Conservation (phyloP, 2,797 vertebrate genomes). For the Typhlichthys eigenmanni region DNA sequence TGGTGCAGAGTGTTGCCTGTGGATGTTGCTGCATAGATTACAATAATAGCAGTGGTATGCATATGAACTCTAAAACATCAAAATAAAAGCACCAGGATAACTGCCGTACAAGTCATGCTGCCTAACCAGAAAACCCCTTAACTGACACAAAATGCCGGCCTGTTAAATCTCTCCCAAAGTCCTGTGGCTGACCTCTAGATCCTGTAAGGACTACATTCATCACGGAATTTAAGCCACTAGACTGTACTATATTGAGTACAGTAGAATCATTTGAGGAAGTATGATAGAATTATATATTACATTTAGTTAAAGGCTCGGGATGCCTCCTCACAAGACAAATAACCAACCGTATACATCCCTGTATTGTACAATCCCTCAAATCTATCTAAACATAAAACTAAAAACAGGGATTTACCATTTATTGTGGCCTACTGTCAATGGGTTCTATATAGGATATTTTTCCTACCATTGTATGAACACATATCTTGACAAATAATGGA, state of each 20-base stretch:
- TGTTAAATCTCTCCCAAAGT: constrained; percentile 5
- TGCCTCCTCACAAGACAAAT: no score
- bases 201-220: constrained; percentile 9
- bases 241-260: background rate
- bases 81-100: constrained; percentile 5
- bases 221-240: constrained; percentile 1
- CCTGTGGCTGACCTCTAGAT: constrained; percentile 11
- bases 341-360: no score
- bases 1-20: constrained; percentile 27
- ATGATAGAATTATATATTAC: no score
- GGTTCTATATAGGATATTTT: no score
- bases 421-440: no score
- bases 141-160: background rate
- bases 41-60: constrained; percentile 22
- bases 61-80: constrained; percentile 26
- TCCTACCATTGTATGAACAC: no score
- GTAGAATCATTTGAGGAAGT: no score
- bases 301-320: no score
- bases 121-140: constrained; percentile 6
- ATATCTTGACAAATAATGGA: no score
- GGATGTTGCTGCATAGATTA: constrained; percentile 47
- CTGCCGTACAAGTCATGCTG: background rate
- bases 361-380: no score
- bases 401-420: no score
- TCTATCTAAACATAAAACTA: no score